Base-by-base conservation (phyloP, 2,888 invertebrate species). In the Saturnia pavonia region DNA sequence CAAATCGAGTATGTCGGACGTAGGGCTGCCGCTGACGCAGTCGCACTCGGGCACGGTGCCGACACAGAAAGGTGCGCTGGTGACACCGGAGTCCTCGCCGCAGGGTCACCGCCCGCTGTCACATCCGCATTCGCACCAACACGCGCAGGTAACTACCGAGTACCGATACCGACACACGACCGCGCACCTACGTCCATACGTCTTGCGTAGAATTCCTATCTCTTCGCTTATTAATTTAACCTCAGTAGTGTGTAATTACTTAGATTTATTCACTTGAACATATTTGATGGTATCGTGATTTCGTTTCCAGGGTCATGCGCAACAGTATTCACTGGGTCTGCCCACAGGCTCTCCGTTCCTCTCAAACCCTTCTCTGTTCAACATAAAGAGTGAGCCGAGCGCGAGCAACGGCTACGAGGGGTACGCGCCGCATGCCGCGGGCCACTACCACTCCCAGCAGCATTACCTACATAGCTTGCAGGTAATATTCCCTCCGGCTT, bases 401-500 rank as follows among this genome's bases (percentile, higher is more conserved):
- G 83, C 86, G 71, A 80, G 87, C 74, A 74, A 79, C 74, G 80
- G 80, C 70, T 91, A 88, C 83, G 90, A 88, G 57, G 27, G 57
- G 75, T 90, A 89, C 83, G 75, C 86, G 71, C 77, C 85, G 74
- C 88, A 88, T 81, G 79, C 87, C 72, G 76, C 76, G 67, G 77
- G 77, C 72, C 91, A 88, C 77, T 91, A 89, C 82, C 92, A 90
- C 87, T 88, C 88, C 72, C 95, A 95, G 76, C 94, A 91, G 71
- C 95, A 95, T 80, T 95, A 95, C 81, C 85, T 95, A 76, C 95
- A 95, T 82, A 95, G 95, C 43, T 86, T 95, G 74, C 92, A 92
- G 87, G 90, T 92, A 70, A 68, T n/a, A 45, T 45, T 45, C 45
- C n/a, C n/a, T n/a, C n/a, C n/a, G n/a, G n/a, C n/a, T n/a, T n/a